Conservation (phyloP, 1,140 invertebrate genomes). For the Eriocheir sinensis region DNA sequence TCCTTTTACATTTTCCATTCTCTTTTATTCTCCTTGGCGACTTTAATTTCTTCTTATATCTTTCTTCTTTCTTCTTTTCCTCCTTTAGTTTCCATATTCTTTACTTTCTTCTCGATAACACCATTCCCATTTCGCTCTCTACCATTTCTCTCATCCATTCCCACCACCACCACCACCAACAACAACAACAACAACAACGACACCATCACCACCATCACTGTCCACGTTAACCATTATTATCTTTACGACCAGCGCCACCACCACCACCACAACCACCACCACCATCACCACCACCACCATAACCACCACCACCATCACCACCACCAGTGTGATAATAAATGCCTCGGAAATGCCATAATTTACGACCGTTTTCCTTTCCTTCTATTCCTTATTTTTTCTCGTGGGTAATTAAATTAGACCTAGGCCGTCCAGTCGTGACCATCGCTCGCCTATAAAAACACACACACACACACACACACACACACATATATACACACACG, state of each 20-base stretch:
- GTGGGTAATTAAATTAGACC: not conserved
- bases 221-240: no score
- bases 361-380: not conserved
- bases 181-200: not conserved
- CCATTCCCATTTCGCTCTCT: not conserved
- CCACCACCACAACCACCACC: not conserved
- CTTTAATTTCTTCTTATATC: not conserved
- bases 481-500: slow-evolving; percentile 40
- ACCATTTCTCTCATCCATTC: not conserved
- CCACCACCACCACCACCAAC: not conserved
- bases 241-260: no score
- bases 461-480: not conserved
- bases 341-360: not conserved
- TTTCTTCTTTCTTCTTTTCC: not conserved
- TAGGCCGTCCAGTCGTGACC: not conserved
- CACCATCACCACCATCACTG: not conserved
- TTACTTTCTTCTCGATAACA: no score
- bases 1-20: no score
- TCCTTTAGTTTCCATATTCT: no score
- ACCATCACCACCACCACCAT: not conserved
- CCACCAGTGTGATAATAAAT: no score
- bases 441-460: not conserved
- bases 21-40: no score
- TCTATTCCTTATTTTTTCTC: not conserved
- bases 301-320: not conserved